Percentiles rank a stretch among this genome's conserved stretches.
Conservation (phyloP, 2,888 invertebrate species). For the Epirrhoe tristata region DNA sequence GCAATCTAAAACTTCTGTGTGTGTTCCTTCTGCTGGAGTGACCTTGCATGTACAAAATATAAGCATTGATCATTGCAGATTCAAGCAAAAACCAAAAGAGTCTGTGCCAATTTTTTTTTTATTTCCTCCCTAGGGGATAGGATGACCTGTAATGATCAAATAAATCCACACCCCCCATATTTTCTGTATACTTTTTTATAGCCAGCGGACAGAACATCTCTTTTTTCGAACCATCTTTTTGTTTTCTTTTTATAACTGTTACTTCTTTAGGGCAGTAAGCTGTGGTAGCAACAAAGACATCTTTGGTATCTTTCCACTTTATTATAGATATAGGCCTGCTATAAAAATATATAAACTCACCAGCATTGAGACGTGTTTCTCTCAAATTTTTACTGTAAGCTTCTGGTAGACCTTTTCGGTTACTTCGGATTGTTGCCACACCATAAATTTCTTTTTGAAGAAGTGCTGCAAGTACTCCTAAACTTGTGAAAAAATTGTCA, state of each 20-base stretch:
- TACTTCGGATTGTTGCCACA: slow-evolving; percentile 11
- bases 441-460: slow-evolving; percentile 9
- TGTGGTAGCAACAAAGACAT: slow-evolving; percentile 15
- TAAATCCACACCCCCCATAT: background rate
- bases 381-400: too few species aligned
- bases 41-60: slow-evolving; percentile 16
- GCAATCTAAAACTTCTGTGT: slow-evolving; percentile 8
- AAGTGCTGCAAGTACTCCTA: slow-evolving; percentile 4
- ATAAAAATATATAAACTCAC: slow-evolving; percentile 10
- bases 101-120: slow-evolving; percentile 20
- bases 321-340: slow-evolving; percentile 10
- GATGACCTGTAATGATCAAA: background rate
- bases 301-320: slow-evolving; percentile 17
- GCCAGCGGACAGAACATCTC: background rate
- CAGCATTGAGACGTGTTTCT: slow-evolving; percentile 4
- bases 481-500: slow-evolving; percentile 29
- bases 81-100: slow-evolving; percentile 27
- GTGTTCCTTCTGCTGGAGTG: slow-evolving; percentile 3
- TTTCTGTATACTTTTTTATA: background rate
- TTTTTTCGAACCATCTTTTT: background rate
- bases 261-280: slow-evolving; percentile 6
- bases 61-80: slow-evolving; percentile 21
- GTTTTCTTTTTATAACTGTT: slow-evolving; percentile 12
- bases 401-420: slow-evolving; percentile 11
- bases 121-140: slow-evolving; percentile 8